A percentile compares a stretch with the other conserved stretches of the same genome.
Evolutionary conservation across 2,113 vertebrate species (phyloP).

Genomic region (Solea senegalensis): DNA sequence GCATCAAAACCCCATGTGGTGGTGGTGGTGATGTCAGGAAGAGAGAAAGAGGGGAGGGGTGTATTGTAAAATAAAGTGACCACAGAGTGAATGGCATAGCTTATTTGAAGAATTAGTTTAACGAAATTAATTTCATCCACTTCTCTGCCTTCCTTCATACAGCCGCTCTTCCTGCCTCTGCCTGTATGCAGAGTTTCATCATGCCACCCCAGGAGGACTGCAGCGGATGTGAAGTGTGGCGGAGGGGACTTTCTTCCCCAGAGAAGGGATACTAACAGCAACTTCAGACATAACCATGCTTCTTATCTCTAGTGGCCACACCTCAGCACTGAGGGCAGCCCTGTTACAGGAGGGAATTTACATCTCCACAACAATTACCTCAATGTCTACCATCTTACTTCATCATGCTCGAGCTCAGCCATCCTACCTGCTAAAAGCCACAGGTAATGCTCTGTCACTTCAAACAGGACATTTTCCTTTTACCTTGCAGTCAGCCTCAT

Average conservation of each 20-base stretch:
- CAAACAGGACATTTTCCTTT: conserved; percentile 80
- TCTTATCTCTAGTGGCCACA: conserved; percentile 37
- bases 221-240: conserved; percentile 41
- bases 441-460: conserved; percentile 84
- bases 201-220: conserved; percentile 53
- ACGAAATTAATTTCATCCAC: not conserved
- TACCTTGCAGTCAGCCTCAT: conserved; percentile 87
- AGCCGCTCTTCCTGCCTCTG: conserved; percentile 28
- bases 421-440: conserved; percentile 82
- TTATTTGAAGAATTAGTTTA: conserved; percentile 15
- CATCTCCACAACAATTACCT: conserved; percentile 65
- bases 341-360: conserved; percentile 61
- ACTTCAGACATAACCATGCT: conserved; percentile 50
- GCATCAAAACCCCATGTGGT: conserved; percentile 39
- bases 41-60: not conserved
- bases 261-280: conserved; percentile 58
- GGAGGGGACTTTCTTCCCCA: conserved; percentile 45
- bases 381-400: conserved; percentile 5
- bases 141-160: conserved; percentile 5
- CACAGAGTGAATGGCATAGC: not conserved
- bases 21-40: not conserved
- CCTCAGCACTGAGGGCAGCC: conserved; percentile 43
- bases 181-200: conserved; percentile 68
- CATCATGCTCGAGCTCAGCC: conserved; percentile 31
- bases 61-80: conserved; percentile 24